Base-by-base conservation (phyloP, 53 echinoderm and acorn worm species). In the Holothuria scabra region DNA sequence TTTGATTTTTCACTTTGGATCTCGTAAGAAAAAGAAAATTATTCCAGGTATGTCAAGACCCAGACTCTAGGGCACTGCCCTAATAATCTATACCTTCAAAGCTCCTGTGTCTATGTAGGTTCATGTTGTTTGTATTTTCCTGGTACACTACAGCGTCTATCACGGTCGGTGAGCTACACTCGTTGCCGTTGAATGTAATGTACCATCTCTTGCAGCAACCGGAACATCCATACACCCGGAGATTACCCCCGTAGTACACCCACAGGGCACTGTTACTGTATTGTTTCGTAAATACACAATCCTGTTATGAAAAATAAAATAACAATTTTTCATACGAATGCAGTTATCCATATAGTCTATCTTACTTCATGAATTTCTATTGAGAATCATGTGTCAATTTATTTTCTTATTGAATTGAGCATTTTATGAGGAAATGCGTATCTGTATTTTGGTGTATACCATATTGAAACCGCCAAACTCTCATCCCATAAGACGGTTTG, bases 41-140 rank as follows among this genome's bases (percentile, higher is more conserved):
- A n/a, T n/a, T n/a, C n/a, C n/a, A n/a, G n/a, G n/a, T n/a, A n/a
- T n/a, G n/a, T n/a, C n/a, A n/a, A n/a, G n/a, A n/a, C n/a, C n/a
- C n/a, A n/a, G n/a, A n/a, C n/a, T n/a, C n/a, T n/a, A n/a, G n/a
- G n/a, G n/a, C n/a, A n/a, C n/a, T n/a, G n/a, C n/a, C n/a, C n/a
- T n/a, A n/a, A n/a, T n/a, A n/a, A n/a, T n/a, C n/a, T n/a, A n/a
- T 87, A 88, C 94, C 94, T 91, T 86, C 71, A 11, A 93, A 85
- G 55, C 85, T 90, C 12, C 91, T 41, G 76, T 91, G 91, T 65
- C 91, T 76, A 56, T 91, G 94, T 0, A 91, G 83, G 18, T 93
- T 91, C 89, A 91, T 91, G 59, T 91, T 18, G 56, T 91, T 14
- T 2, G 91, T 91, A 46, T 89, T 93, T 34, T 34, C 55, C 61